These are phyloP conservation scores for Drosophila nebulosa DNA, from an alignment of 1,140 invertebrate genomes.

Conservation along the genomic window DNA sequence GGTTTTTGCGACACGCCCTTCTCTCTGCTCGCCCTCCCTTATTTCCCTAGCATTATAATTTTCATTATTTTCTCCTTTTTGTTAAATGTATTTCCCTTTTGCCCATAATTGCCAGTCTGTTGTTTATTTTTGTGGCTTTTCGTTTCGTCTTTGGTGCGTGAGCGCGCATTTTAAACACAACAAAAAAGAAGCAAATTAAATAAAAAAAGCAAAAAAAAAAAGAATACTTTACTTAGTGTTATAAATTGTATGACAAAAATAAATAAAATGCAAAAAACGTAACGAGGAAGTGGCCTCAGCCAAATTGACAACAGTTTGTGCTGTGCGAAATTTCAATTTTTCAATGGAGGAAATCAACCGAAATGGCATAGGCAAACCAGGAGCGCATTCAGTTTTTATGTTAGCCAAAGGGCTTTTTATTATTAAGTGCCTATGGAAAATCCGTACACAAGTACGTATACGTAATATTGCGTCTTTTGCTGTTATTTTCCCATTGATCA, in stretches of 20 bases:
- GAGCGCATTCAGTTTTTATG: too few species aligned
- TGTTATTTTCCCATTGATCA: too few species aligned
- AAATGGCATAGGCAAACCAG: neutral
- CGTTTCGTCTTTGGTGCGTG: constrained; percentile 49
- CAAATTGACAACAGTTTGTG: constrained; percentile 15
- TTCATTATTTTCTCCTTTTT: neutral
- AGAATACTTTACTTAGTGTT: constrained; percentile 17
- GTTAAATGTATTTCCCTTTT: constrained; percentile 32
- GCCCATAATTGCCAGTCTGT: constrained; percentile 20
- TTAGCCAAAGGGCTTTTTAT: too few species aligned
- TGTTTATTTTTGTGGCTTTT: constrained; percentile 22
- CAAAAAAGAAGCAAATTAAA: constrained; percentile 14
- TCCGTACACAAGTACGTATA: too few species aligned
- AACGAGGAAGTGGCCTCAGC: constrained; percentile 57
- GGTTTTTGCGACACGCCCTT: too few species aligned
- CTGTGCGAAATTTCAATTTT: constrained; percentile 46
- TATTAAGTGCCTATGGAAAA: too few species aligned
- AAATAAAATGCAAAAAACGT: constrained; percentile 60
- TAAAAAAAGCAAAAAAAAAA: constrained; percentile 24
- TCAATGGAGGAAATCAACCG: neutral
- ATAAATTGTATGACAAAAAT: neutral
- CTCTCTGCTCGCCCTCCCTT: too few species aligned
- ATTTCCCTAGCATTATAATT: too few species aligned
- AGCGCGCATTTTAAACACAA: constrained; percentile 42
- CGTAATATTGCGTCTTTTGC: too few species aligned